Percentiles rank a stretch among this genome's conserved stretches.
Evolutionary conservation across 2,113 vertebrate species (phyloP).

Genomic region (Prinia subflava): DNA sequence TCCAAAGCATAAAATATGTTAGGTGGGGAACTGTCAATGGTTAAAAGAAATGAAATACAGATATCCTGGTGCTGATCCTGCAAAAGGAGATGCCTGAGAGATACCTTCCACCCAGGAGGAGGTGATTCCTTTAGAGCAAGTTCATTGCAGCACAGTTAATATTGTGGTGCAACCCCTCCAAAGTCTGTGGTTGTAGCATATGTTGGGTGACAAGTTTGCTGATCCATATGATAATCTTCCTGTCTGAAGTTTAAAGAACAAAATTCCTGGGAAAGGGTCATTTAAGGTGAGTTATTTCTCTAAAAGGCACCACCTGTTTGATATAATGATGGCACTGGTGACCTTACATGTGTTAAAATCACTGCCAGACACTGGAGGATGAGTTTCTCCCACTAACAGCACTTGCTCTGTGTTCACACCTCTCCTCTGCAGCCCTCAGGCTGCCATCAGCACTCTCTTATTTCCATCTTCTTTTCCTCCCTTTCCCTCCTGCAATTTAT

Average conservation of each 20-base stretch:
- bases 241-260: neutral
- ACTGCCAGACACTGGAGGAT: neutral
- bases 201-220: neutral
- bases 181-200: neutral
- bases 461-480: neutral
- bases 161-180: neutral
- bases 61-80: neutral
- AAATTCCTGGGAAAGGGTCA: neutral
- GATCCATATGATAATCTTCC: neutral
- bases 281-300: neutral
- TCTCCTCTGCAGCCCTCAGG: neutral
- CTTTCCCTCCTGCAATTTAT: neutral
- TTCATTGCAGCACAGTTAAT: neutral
- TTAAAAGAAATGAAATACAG: neutral
- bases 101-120: neutral
- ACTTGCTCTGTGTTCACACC: neutral
- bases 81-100: neutral
- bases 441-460: neutral
- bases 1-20: neutral
- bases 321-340: neutral
- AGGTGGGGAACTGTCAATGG: fast-evolving
- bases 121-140: neutral
- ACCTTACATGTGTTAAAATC: neutral
- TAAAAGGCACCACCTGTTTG: neutral
- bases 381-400: neutral